Percentiles rank a stretch among this genome's conserved stretches.
Conservation (phyloP, 2,888 invertebrate species). For the Zelleria hepariella region DNA sequence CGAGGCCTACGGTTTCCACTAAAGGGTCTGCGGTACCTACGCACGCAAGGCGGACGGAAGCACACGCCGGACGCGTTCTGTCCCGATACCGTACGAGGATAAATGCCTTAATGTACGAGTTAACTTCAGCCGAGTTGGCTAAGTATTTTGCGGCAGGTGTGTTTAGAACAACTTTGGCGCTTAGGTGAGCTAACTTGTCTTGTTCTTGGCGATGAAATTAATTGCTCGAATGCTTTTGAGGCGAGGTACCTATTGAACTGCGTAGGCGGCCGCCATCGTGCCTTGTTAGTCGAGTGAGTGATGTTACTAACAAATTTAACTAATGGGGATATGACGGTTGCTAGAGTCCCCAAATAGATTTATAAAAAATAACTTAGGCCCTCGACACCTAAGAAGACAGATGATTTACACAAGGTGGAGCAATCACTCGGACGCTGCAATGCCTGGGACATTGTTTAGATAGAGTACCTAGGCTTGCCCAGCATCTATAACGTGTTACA, state of each 20-base stretch:
- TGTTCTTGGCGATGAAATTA: background rate
- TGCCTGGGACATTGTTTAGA: too few species aligned
- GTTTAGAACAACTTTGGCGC: background rate
- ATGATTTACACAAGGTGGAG: too few species aligned
- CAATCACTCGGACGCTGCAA: too few species aligned
- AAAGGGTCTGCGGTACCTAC: background rate
- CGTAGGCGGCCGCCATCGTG: background rate
- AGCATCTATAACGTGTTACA: too few species aligned
- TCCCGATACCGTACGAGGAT: background rate
- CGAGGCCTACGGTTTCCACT: background rate
- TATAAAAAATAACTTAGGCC: too few species aligned
- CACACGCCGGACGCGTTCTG: background rate
- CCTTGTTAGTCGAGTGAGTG: too few species aligned
- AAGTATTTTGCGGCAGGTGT: background rate
- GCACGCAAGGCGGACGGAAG: background rate
- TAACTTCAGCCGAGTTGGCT: background rate
- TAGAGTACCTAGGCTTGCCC: too few species aligned
- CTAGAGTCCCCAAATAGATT: too few species aligned
- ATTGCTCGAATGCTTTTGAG: background rate
- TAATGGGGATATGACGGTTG: too few species aligned
- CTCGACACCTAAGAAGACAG: too few species aligned
- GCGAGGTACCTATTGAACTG: background rate
- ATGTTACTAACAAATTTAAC: too few species aligned
- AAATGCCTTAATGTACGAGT: background rate
- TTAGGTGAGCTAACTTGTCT: background rate